A percentile compares a stretch with the other conserved stretches of the same genome.
phyloP scores from a whole-genome alignment of 2,113 vertebrate species.

The Pseudorectes ferrugineus region DNA sequence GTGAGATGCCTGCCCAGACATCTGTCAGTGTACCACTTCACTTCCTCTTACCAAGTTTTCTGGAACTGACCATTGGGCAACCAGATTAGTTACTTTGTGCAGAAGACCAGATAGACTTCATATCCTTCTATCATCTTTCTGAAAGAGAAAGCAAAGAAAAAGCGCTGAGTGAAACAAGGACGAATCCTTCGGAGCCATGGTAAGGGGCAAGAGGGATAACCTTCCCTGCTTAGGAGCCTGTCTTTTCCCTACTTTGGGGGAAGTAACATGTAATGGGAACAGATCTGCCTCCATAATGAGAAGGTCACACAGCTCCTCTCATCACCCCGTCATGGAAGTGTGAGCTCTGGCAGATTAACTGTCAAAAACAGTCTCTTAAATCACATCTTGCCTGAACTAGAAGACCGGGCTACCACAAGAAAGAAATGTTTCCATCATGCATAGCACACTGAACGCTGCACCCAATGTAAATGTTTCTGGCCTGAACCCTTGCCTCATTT shows the following conservation, averaged over 20 bases:
- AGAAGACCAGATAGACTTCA: not conserved
- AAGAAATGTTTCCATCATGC: rapidly evolving
- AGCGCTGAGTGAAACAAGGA: not conserved
- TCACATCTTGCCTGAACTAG: not conserved
- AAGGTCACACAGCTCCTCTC: not conserved
- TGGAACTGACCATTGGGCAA: not conserved
- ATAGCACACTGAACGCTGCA: not conserved
- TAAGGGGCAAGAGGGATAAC: not conserved
- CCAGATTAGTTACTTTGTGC: not conserved
- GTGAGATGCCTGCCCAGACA: not conserved
- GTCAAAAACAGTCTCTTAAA: not conserved
- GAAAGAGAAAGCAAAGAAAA: not conserved
- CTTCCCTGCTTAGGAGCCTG: not conserved
- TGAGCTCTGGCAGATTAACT: not conserved
- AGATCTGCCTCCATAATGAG: not conserved
- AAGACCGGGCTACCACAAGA: not conserved
- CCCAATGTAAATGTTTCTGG: not conserved
- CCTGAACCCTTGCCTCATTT: not conserved
- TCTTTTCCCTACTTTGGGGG: not conserved
- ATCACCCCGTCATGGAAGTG: rapidly evolving
- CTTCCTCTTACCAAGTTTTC: not conserved
- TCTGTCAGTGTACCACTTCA: not conserved
- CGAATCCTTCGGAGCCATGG: rapidly evolving
- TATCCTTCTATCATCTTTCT: not conserved
- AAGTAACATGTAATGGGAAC: not conserved